Evolutionary conservation across 2,113 vertebrate genomes (phyloP).

Genomic region (Melanerpes aurifrons): DNA sequence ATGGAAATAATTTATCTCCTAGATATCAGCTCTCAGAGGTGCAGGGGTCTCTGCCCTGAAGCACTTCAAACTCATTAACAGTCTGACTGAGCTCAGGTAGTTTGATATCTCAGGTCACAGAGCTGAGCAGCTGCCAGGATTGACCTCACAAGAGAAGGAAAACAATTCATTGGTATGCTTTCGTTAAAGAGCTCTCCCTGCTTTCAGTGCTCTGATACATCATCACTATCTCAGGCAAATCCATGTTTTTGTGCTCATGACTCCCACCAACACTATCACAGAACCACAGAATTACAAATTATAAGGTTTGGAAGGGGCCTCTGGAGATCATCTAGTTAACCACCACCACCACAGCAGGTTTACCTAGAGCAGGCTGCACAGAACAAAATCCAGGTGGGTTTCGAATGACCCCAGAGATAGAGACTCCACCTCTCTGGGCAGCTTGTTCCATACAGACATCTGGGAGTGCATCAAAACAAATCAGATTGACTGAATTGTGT

Average conservation of each 20-base stretch:
- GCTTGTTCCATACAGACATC: background rate
- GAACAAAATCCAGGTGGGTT: too few relatives aligned
- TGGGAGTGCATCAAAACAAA: background rate
- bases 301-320: too few relatives aligned
- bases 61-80: rapidly evolving
- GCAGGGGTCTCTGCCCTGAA: background rate
- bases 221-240: background rate
- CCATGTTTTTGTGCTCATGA: background rate
- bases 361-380: too few relatives aligned
- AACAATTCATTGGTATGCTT: background rate
- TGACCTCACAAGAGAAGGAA: background rate
- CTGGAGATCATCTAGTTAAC: too few relatives aligned
- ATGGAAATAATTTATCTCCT: background rate
- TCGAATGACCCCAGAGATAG: too few relatives aligned
- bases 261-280: background rate
- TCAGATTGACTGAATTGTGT: background rate
- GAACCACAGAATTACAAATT: too few relatives aligned
- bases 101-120: background rate
- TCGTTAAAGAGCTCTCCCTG: background rate
- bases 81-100: background rate
- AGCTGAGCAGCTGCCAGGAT: background rate
- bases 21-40: background rate
- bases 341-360: too few relatives aligned
- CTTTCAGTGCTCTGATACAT: background rate
- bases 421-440: too few relatives aligned